Percentiles rank a stretch among this genome's conserved stretches.
Evolutionary conservation across 2,888 invertebrate genomes (phyloP).

Genomic region (Exocentrus adspersus): DNA sequence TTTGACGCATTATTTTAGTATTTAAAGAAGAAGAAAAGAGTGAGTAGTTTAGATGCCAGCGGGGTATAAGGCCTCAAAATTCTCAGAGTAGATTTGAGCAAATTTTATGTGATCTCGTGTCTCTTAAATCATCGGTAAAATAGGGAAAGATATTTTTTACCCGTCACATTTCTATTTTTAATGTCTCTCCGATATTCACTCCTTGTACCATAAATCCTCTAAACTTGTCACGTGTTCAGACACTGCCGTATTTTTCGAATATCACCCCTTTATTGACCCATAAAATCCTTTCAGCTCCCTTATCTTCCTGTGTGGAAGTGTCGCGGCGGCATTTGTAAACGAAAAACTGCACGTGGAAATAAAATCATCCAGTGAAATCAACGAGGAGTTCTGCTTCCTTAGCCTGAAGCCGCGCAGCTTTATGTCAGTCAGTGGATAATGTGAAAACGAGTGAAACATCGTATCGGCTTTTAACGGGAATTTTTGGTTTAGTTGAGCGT

Average conservation of each 20-base stretch:
- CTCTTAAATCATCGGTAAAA: too few relatives aligned
- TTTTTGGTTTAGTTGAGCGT: background rate
- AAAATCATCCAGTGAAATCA: slow-evolving; percentile 8
- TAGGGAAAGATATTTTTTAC: too few relatives aligned
- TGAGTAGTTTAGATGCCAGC: too few relatives aligned
- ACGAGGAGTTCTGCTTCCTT: background rate
- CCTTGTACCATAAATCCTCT: too few relatives aligned
- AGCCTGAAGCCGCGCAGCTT: slow-evolving; percentile 4
- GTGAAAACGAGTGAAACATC: background rate
- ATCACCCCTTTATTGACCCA: slow-evolving; percentile 13
- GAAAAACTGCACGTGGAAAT: slow-evolving; percentile 12
- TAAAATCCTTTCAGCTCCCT: slow-evolving; percentile 3
- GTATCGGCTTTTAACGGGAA: background rate
- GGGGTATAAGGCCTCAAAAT: too few relatives aligned
- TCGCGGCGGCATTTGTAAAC: slow-evolving; percentile 7
- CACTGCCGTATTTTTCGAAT: background rate
- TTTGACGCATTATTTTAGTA: too few relatives aligned
- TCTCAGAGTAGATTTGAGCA: too few relatives aligned
- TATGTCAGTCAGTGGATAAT: slow-evolving; percentile 9
- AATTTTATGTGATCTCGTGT: too few relatives aligned
- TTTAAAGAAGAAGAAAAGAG: too few relatives aligned
- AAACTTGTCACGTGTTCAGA: background rate
- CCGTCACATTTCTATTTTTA: too few relatives aligned
- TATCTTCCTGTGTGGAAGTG: slow-evolving; percentile 1
- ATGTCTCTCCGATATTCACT: too few relatives aligned